A percentile compares a stretch with the other conserved stretches of the same genome.
Evolutionary conservation across 2,797 vertebrate genomes (phyloP).

Genomic region (Malurus splendens): DNA sequence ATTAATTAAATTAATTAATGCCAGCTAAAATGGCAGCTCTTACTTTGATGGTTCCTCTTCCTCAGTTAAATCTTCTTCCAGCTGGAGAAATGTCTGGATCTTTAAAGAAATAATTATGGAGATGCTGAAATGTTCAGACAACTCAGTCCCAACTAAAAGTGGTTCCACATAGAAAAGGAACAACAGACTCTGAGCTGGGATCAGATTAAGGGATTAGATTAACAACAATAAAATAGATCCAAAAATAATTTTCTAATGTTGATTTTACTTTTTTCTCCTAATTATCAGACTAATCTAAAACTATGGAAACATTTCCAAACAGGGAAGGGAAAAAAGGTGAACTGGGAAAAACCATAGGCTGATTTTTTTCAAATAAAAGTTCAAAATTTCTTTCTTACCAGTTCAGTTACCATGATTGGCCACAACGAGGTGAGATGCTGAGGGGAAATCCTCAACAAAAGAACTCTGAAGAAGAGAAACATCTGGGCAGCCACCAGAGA

Average conservation of each 20-base stretch:
- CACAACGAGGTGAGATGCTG: constrained; percentile 94
- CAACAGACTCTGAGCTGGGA: background rate
- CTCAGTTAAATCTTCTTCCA: constrained; percentile 84
- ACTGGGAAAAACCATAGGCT: background rate
- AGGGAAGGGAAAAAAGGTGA: background rate
- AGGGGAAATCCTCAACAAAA: constrained; percentile 90
- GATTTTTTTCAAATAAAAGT: background rate
- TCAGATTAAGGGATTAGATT: background rate
- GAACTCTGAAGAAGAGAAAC: constrained; percentile 95
- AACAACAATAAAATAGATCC: background rate
- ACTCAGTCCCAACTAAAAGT: background rate
- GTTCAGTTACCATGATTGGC: constrained; percentile 97
- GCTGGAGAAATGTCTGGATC: constrained; percentile 87
- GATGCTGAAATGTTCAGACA: background rate
- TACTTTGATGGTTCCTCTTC: constrained; percentile 87
- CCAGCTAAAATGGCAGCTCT: constrained; percentile 36
- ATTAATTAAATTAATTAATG: background rate
- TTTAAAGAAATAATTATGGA: constrained; percentile 41
- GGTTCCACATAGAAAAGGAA: background rate
- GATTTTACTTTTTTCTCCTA: background rate
- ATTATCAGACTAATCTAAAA: background rate
- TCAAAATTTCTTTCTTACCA: constrained; percentile 72
- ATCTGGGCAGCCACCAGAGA: constrained; percentile 86
- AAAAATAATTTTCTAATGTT: background rate
- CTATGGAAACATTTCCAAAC: background rate